Percentiles rank a stretch among this genome's conserved stretches.
phyloP scores from a whole-genome alignment of 2,113 vertebrate species.

The Balaenoptera acutorostrata region DNA sequence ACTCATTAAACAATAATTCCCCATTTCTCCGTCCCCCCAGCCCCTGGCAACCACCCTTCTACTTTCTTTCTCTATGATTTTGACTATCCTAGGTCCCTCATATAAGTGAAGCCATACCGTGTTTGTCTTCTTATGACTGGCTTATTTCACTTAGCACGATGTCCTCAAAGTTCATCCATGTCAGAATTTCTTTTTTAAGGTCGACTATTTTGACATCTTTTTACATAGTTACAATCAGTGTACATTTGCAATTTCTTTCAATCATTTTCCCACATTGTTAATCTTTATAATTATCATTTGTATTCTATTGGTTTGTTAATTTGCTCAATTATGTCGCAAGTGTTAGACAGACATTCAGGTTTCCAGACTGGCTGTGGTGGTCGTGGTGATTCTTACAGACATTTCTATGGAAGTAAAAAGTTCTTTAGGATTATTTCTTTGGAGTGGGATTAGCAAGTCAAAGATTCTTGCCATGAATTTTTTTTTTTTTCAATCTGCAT shows the following conservation, averaged over 20 bases:
- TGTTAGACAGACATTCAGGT: background rate
- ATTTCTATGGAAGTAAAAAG: background rate
- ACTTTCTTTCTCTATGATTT: background rate
- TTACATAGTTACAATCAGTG: background rate
- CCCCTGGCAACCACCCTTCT: background rate
- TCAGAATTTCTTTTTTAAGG: background rate
- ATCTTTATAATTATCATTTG: background rate
- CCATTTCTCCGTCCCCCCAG: too few species aligned
- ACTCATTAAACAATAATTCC: background rate
- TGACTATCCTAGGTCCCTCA: too few species aligned
- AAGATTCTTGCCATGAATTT: background rate
- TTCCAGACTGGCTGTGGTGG: background rate
- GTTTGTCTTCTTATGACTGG: background rate
- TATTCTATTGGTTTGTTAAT: background rate
- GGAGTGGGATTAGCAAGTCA: background rate
- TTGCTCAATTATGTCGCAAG: background rate
- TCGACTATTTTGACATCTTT: background rate
- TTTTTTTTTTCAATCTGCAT: background rate
- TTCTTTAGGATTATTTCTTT: background rate
- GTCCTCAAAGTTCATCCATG: background rate
- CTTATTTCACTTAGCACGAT: background rate
- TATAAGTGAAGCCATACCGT: background rate
- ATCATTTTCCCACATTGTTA: background rate
- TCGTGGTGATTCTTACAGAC: background rate
- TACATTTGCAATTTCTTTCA: background rate